Evolutionary conservation across 2,888 invertebrate species (phyloP).

Genomic region (Mythimna vitellina): DNA sequence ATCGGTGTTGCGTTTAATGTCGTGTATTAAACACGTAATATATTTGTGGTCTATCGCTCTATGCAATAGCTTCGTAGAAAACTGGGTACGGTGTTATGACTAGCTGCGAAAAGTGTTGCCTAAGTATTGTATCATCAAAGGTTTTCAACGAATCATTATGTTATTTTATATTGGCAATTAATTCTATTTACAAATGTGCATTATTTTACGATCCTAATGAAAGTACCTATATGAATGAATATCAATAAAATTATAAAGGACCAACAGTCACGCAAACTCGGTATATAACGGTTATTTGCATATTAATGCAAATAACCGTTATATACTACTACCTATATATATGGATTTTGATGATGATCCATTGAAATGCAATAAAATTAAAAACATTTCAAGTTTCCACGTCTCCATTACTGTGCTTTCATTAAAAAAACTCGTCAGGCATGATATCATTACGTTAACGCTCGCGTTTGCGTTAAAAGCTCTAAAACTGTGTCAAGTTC

Average conservation of each 20-base stretch:
- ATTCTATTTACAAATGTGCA: not conserved
- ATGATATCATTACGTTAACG: conserved; percentile 38
- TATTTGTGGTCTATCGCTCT: not conserved
- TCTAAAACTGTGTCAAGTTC: conserved; percentile 61
- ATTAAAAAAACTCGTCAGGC: conserved; percentile 43
- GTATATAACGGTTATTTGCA: not conserved
- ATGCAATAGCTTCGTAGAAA: not conserved
- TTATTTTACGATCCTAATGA: not conserved
- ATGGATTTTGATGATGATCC: not conserved
- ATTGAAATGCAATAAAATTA: conserved; percentile 7
- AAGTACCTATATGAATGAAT: not conserved
- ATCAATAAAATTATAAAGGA: not conserved
- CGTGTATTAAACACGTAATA: conserved; percentile 3
- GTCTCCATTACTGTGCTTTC: conserved; percentile 35
- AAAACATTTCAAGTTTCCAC: conserved; percentile 21
- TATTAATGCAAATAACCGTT: no score
- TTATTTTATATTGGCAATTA: not conserved
- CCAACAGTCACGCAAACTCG: not conserved
- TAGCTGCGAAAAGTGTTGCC: not conserved
- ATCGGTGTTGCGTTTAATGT: conserved; percentile 9
- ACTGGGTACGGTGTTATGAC: not conserved
- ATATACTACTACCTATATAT: no score
- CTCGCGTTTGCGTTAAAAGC: conserved; percentile 52
- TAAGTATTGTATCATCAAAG: not conserved
- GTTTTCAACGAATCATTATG: not conserved